Base-by-base conservation (phyloP, 2,113 vertebrate species). In the Seriola aureovittata region DNA sequence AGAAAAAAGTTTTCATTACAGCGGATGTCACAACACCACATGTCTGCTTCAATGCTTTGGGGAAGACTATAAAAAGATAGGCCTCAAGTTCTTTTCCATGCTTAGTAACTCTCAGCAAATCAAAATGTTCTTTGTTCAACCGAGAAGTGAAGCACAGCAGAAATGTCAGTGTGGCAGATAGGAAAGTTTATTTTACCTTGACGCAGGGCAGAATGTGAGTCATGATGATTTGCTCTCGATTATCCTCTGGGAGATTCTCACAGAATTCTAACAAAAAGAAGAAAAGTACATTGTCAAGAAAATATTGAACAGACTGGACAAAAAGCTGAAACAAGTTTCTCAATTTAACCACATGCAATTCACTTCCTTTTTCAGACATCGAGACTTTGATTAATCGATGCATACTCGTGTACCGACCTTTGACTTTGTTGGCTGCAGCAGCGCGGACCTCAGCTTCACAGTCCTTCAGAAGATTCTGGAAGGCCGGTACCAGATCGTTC, bases 401-500 rank as follows among this genome's bases (percentile, higher is more conserved):
- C 12, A 1, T 54, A 52, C 10, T 52, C 1, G 21, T 48, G 59
- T 25, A 50, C 86, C 85, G 46, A 97, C 97, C 97, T 97, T 97
- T 98, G 58, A 98, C 96, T 92, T 97, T 98, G 87, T 98, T 96
- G 70, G 97, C 96, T 42, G 96, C 96, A 44, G 96, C 97, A 16
- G 97, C 97, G 34, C 97, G 95, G 38, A 98, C 97, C 84, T 98
- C 97, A 4, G 97, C 97, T 93, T 98, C 97, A 77, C 97, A 98
- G 86, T 98, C 97, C 90, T 97, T 97, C 65, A 98, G 93, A 11
- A 98, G 94, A 76, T 96, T 97, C 92, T 97, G 97, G 93, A 98
- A 98, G 11, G 97, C 96, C 1, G 97, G 97, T 65, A 98, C 96
- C 88, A 98, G 92, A 85, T 98, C 97, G 8, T 95, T 97, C 74